Percentiles rank a stretch among this genome's conserved stretches.
phyloP scores from a whole-genome alignment of 2,797 vertebrate species.

The Erpetoichthys calabaricus region DNA sequence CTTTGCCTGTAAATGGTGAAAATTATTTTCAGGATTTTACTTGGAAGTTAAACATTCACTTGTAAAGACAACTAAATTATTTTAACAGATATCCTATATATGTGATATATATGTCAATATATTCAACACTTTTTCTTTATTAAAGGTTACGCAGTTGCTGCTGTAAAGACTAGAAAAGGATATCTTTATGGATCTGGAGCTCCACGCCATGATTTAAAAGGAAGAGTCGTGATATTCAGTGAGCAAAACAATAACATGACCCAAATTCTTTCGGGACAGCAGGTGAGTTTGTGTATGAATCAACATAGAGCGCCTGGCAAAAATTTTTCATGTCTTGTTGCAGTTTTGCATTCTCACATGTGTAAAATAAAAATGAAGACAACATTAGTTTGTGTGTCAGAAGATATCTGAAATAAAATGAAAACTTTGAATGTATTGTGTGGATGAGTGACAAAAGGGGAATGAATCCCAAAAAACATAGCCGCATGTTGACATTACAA shows the following conservation, averaged over 20 bases:
- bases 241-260: constrained; percentile 16
- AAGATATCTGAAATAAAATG: no score
- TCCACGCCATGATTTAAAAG: constrained; percentile 39
- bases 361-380: no score
- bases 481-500: no score
- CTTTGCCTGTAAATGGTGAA: no score
- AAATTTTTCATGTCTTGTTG: constrained; percentile 15
- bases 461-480: no score
- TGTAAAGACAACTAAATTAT: no score
- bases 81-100: no score
- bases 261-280: constrained; percentile 39
- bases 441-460: no score
- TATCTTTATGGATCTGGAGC: constrained; percentile 45
- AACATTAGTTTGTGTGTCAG: no score
- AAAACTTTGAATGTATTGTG: neutral
- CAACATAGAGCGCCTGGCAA: constrained; percentile 17
- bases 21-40: no score
- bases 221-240: constrained; percentile 45
- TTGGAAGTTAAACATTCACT: no score
- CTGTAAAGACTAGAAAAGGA: constrained; percentile 15
- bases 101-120: no score
- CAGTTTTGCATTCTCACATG: neutral
- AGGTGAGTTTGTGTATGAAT: constrained; percentile 32
- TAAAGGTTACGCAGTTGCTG: constrained; percentile 47
- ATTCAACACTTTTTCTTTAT: constrained; percentile 5